phyloP scores from a whole-genome alignment of 2,888 invertebrate species.

The Ormia ochracea region DNA sequence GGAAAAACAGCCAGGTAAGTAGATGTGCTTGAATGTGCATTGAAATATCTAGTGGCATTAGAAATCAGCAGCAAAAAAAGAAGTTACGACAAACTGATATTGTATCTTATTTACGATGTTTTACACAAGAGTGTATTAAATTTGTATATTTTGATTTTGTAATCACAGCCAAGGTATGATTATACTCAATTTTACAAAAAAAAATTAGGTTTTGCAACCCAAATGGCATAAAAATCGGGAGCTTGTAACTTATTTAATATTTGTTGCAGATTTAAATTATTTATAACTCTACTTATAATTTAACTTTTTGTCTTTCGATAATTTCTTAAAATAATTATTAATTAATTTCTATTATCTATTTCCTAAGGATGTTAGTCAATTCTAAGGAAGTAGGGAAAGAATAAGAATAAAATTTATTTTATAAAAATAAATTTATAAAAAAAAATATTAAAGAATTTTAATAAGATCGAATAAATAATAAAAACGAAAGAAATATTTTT shows the following conservation, averaged over 20 bases:
- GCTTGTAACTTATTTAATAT: not conserved
- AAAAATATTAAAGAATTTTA: no score
- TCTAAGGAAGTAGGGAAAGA: no score
- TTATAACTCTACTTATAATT: no score
- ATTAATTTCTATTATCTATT: no score
- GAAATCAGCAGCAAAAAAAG: conserved; percentile 31
- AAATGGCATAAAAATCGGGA: not conserved
- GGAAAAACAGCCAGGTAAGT: conserved; percentile 32
- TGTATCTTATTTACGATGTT: conserved; percentile 60
- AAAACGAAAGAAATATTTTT: no score
- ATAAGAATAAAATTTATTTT: no score
- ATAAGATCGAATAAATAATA: no score
- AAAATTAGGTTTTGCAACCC: not conserved
- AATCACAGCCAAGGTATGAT: conserved; percentile 50
- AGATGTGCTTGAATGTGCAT: not conserved
- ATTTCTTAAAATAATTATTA: no score
- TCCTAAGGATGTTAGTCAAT: no score
- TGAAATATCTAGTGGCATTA: conserved; percentile 41
- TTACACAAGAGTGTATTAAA: conserved; percentile 64
- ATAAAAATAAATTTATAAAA: no score
- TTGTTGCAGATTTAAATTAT: no score
- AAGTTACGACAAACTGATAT: conserved; percentile 37
- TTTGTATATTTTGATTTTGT: conserved; percentile 61
- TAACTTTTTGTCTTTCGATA: no score
- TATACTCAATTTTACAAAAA: not conserved